phyloP scores from a whole-genome alignment of 2,113 vertebrate species.

The Platysteira castanea region DNA sequence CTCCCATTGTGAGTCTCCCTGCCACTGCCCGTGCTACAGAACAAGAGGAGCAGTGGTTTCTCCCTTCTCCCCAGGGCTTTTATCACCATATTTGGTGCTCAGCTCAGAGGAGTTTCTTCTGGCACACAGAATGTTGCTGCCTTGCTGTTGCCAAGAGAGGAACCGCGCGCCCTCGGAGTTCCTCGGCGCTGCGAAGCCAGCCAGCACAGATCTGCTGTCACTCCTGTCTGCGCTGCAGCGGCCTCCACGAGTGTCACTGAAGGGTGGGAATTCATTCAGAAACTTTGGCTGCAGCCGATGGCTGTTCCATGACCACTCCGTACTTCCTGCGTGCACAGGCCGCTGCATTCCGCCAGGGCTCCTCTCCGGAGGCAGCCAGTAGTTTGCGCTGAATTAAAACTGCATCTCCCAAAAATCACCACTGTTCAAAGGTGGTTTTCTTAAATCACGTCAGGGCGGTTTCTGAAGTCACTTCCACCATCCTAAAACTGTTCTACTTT shows the following conservation, averaged over 20 bases:
- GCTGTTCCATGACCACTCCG: fast-evolving
- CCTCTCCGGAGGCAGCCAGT: fast-evolving
- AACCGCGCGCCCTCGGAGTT: background rate
- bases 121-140: fast-evolving
- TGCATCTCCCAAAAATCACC: fast-evolving
- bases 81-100: background rate
- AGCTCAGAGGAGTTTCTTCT: background rate
- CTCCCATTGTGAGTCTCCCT: fast-evolving
- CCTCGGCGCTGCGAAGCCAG: fast-evolving
- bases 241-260: fast-evolving
- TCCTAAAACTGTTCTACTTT: fast-evolving
- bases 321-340: fast-evolving
- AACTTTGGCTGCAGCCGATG: fast-evolving
- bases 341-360: fast-evolving
- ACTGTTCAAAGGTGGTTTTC: fast-evolving
- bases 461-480: background rate
- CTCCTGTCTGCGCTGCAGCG: background rate
- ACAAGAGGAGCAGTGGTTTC: background rate
- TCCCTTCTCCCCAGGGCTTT: background rate
- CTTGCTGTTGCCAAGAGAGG: background rate
- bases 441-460: background rate
- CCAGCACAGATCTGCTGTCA: fast-evolving
- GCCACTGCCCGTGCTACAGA: fast-evolving
- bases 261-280: fast-evolving
- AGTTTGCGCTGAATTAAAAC: background rate